Evolutionary conservation across 2,113 vertebrate species (phyloP), one percentile per base, ranked within the genome.

Genomic region (Echinops telfairi): DNA sequence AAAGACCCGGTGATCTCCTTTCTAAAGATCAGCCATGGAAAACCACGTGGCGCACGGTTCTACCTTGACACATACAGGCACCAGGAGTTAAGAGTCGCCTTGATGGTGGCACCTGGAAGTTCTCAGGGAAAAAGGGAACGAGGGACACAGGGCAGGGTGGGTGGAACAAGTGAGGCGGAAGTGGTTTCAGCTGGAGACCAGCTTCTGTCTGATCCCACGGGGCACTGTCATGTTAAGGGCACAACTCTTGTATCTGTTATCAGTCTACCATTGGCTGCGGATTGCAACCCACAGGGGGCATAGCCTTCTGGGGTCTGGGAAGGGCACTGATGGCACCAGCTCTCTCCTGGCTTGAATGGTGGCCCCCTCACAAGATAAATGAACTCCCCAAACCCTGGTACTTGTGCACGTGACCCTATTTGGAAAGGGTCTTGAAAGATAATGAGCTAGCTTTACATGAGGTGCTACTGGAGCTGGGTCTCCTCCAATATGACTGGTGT

Each of bases 221-320:
- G 53, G 70, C 4, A 31, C 25, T 53, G 79, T 29, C 73, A 83
- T 36, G 8, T 43, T 19, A 2, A 3, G 79, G 53, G n/a, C 23
- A 4, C 47, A 20, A 20, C 25, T 40, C 19, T 78, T 15, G 15
- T 20, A 36, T n/a, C 38, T 2, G 0, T 7, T 8, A 2, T 3
- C 47, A 0, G 10, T 0, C 1, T 43, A 29, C 36, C 22, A 0
- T 62, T 38, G 8, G n/a, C 10, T 0, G 11, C 7, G 7, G 1
- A 15, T 27, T 76, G 40, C 1, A 0, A 40, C 40, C 40, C 40
- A 4, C 40, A 40, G 40, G 40, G 40, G 40, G 40, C 40, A 40
- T 40, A 40, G 40, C 40, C 40, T 40, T 40, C 40, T 40, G 40
- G 40, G 40, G 4, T 40, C 40, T 40, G 40, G 40, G 40, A 3